Base-by-base conservation (phyloP, 2,797 vertebrate species). In the Lateolabrax maculatus region DNA sequence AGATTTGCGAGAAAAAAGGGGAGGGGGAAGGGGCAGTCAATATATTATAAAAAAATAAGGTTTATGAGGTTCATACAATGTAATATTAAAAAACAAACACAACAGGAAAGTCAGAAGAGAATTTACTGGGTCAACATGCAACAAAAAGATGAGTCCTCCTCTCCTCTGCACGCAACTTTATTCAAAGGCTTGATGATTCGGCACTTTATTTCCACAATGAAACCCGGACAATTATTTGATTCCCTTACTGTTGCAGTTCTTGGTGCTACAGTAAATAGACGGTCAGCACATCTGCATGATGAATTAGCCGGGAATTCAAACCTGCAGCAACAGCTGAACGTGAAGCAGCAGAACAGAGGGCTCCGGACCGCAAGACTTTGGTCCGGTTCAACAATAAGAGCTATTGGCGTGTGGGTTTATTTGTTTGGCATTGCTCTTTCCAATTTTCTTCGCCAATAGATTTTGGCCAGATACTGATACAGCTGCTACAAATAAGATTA, bases 101-200 rank as follows among this genome's bases (percentile, higher is more conserved):
- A 87, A 86, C 41, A 85, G 77, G 41, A 85, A 80, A 86, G 77
- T 81, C 79, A 82, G 73, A 84, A 89, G 84, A 91, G 80, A 81
- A 82, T 87, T 86, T 81, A 88, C 84, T 90, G 81, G 92, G 85
- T 92, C 87, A 85, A 89, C 93, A 92, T 94, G 93, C 91, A 93
- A 92, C 90, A 92, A 86, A 92, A 86, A 86, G 86, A 92, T 90
- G 91, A 90, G 86, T 91, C 92, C 92, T 92, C 89, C 90, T 91
- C 91, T 93, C 91, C 92, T 92, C 93, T 86, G 75, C 71, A 51
- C 73, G 8, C 84, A 63, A 69, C 80, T 80, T 79, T 60, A 66
- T 87, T 64, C 76, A 84, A 78, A 73, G 78, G 77, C 67, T 44
- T 57, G 71, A 79, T 84, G 90, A 92, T 18, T 87, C 86, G 3